Evolutionary conservation across 2,113 vertebrate species (phyloP), one percentile per base, ranked within the genome.

Genomic region (Gobio gobio): DNA sequence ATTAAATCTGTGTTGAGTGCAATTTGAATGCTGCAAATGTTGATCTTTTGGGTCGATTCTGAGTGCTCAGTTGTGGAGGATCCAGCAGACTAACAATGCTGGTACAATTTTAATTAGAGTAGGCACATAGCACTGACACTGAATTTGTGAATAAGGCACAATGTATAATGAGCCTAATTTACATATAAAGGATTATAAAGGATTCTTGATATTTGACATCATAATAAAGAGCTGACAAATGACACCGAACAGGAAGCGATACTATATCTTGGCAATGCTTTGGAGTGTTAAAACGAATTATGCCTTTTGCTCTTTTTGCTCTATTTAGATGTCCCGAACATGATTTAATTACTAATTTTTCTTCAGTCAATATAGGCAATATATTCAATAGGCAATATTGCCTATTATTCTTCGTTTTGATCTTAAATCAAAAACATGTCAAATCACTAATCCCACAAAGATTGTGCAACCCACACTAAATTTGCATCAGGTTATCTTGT

Each of bases 281-380:
- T 45, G 40, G 10, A 45, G 20, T 43, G 36, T 45, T 72, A 5
- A 43, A 72, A 45, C 45, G 4, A 45, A 72, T 45, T 36, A 72
- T 72, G 9, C 26, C 43, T 72, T 72, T 72, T 45, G 36, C 68
- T 72, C 18, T 72, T 72, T 72, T 72, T 45, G 36, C 68, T 72
- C 18, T 72, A 72, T 72, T 72, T 45, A 43, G 36, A 72, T 72
- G 43, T 9, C 9, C 20, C 22, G 9, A 18, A 7, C 66, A 40
- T 70, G 18, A 40, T 18, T 43, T 70, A 70, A 70, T 70, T 22
- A 43, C 9, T 9, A 40, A 40, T 40, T 40, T 40, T 10, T 9
- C 9, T 29, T 29, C 29, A 29, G 29, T 29, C 29, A 29, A 29
- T 29, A 29, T 29, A 29, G 2, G 29, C 29, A 29, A 29, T 29